Evolutionary conservation across 2,888 invertebrate species (phyloP).

Genomic region (Scaptodrosophila latifasciaeformis): DNA sequence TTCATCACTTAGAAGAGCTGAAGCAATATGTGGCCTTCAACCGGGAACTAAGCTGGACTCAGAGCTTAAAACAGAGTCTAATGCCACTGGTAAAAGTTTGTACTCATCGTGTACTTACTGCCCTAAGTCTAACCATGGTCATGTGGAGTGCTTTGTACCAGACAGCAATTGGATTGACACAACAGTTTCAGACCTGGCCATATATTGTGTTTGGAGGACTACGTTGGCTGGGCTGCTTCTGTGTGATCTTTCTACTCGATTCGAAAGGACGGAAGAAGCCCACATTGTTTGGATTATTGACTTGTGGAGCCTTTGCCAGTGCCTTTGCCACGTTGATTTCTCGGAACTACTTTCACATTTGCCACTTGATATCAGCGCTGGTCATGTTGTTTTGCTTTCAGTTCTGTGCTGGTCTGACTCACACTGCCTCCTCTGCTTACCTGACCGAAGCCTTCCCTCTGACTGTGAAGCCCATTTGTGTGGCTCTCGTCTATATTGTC

Average conservation of each 20-base stretch:
- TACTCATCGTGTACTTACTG: constrained; percentile 51
- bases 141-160: constrained; percentile 42
- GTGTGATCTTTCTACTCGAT: constrained; percentile 52
- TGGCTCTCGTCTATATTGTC: constrained; percentile 46
- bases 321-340: constrained; percentile 46
- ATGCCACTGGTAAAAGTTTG: constrained; percentile 58
- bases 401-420: constrained; percentile 55
- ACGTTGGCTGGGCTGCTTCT: constrained; percentile 51
- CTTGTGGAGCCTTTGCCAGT: constrained; percentile 50
- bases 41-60: constrained; percentile 24
- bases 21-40: constrained; percentile 61
- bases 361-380: constrained; percentile 39
- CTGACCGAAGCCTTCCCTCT: constrained; percentile 70
- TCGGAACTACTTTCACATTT: neutral
- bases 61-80: constrained; percentile 33
- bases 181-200: constrained; percentile 39
- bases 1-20: constrained; percentile 59
- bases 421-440: constrained; percentile 61
- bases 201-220: constrained; percentile 45
- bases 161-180: constrained; percentile 26
- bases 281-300: constrained; percentile 46
- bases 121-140: constrained; percentile 47
- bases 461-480: constrained; percentile 55
- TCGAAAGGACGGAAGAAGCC: constrained; percentile 57
- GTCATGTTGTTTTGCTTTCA: constrained; percentile 51